phyloP scores from a whole-genome alignment of 2,888 invertebrate genomes.

The Resseliella maxima region DNA sequence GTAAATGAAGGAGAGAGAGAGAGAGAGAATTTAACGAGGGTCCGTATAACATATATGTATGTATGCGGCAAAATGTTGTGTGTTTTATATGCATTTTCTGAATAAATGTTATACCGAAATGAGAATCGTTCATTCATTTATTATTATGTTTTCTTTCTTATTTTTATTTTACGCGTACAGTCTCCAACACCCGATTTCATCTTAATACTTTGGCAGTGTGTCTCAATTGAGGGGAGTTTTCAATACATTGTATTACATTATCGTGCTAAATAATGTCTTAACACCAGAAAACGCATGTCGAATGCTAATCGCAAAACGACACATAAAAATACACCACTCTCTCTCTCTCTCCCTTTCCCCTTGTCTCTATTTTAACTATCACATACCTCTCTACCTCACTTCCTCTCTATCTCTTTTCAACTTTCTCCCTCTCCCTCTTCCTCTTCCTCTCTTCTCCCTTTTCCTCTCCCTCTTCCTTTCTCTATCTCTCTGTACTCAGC shows the following conservation, averaged over 20 bases:
- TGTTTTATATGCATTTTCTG: background rate
- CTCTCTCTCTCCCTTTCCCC: too few relatives aligned
- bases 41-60: background rate
- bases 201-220: background rate
- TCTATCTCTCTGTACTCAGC: conserved; percentile 35
- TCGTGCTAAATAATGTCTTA: conserved; percentile 57
- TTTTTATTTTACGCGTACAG: background rate
- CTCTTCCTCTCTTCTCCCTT: too few relatives aligned
- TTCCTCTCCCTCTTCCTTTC: too few relatives aligned
- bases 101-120: background rate
- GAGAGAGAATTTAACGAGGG: conserved; percentile 27
- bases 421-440: too few relatives aligned
- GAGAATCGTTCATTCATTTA: conserved; percentile 45
- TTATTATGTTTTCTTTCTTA: conserved; percentile 19
- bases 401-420: too few relatives aligned
- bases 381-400: too few relatives aligned
- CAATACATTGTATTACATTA: conserved; percentile 31
- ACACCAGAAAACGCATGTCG: conserved; percentile 58
- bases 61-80: background rate
- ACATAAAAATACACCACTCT: conserved; percentile 51
- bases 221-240: conserved; percentile 23
- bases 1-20: background rate
- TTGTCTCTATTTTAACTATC: too few relatives aligned
- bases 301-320: conserved; percentile 57
- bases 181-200: background rate